Base-by-base conservation (phyloP, 2,888 invertebrate genomes). In the Amblyjoppa proteus region DNA sequence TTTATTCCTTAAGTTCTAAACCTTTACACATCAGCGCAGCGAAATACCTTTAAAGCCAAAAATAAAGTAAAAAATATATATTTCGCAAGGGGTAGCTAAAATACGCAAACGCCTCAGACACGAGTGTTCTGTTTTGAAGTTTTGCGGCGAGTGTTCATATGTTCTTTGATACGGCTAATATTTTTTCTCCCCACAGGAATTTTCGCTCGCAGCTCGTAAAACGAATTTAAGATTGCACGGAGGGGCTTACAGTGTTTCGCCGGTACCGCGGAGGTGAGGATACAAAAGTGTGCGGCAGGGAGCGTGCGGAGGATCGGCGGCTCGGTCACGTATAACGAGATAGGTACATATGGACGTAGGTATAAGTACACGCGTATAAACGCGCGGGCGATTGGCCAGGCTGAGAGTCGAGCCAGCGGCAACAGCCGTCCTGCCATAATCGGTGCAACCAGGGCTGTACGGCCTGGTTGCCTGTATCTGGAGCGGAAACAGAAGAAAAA, bases 401-500 rank as follows among this genome's bases (percentile, higher is more conserved):
- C 68, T 68, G 77, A 41, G 53, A 68, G 53, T 38, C 49, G 89
- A 88, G 74, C 75, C 84, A 85, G 88, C 82, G 85, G 88, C 88
- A 87, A 89, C 82, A 77, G 75, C 64, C 69, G 64, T 68, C 41
- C 71, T 88, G 85, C 89, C 90, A 89, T 90, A 89, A 90, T 88
- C 89, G 90, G 87, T 70, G 84, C 80, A 86, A 84, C 76, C 81
- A 75, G 73, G 87, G 84, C 81, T 85, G 87, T 87, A 90, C 90
- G 90, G 92, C 90, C 92, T 91, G 92, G 90, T 91, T 90, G 92
- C 81, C 90, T 91, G 91, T 92, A 93, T 92, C 92, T 93, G 91
- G 93, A 92, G 91, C 93, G 93, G 93, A 93, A 93, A 91, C 90
- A 88, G 87, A 90, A 92, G 92, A 92, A 93, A 93, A 93, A 93